Evolutionary conservation across 2,888 invertebrate genomes (phyloP).

Genomic region (Polietes domitor): DNA sequence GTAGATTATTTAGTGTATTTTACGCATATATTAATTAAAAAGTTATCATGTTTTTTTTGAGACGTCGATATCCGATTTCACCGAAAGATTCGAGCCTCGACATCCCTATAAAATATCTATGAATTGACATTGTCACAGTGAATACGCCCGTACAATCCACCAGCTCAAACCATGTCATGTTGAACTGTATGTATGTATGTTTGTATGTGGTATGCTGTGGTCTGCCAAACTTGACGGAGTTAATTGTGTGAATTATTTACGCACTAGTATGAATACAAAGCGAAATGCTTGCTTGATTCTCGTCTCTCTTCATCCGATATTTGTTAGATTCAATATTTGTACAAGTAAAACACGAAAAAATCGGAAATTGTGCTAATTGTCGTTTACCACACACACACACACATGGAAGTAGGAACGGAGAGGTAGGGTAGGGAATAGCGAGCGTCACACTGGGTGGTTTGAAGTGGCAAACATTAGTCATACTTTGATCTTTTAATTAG

Average conservation of each 20-base stretch:
- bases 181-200: background rate
- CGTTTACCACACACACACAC: constrained; percentile 32
- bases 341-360: background rate
- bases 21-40: no score
- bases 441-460: background rate
- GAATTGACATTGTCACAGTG: background rate
- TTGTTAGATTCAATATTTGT: constrained; percentile 31
- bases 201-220: background rate
- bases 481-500: constrained; percentile 34
- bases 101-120: background rate
- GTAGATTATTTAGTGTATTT: no score
- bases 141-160: background rate
- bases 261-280: constrained; percentile 39
- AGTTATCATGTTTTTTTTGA: no score
- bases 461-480: constrained; percentile 30
- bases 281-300: background rate
- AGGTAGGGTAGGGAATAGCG: background rate
- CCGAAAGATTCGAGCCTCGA: no score
- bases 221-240: constrained; percentile 11
- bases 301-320: background rate
- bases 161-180: background rate
- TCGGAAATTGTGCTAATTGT: constrained; percentile 23
- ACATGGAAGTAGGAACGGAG: no score
- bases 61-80: no score
- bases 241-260: constrained; percentile 49